Percentiles rank a stretch among this genome's conserved stretches.
Conservation (phyloP, 2,888 invertebrate genomes). For the Apodemia zela region DNA sequence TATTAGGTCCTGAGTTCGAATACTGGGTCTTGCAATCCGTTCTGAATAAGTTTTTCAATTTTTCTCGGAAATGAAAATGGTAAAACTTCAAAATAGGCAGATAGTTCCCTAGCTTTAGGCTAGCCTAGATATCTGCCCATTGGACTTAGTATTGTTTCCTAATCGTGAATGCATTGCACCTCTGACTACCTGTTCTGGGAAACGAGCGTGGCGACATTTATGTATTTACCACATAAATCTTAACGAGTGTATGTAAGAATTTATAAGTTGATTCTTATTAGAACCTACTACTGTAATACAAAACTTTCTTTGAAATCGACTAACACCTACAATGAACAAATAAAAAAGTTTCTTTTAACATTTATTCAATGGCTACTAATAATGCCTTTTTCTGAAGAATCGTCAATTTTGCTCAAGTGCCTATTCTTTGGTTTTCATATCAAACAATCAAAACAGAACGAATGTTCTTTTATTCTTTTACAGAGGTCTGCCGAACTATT, state of each 20-base stretch:
- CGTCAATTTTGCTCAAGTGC: slow-evolving; percentile 55
- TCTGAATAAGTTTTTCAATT: too few relatives aligned
- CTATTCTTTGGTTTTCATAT: slow-evolving; percentile 57
- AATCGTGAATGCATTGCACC: too few relatives aligned
- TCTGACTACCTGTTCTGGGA: too few relatives aligned
- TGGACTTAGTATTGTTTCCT: too few relatives aligned
- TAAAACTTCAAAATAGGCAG: too few relatives aligned
- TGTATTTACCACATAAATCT: too few relatives aligned
- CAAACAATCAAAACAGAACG: slow-evolving; percentile 69
- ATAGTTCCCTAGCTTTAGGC: too few relatives aligned
- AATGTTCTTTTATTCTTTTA: slow-evolving; percentile 46
- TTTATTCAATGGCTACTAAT: slow-evolving; percentile 16
- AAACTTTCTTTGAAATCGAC: not conserved
- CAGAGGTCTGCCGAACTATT: slow-evolving; percentile 61
- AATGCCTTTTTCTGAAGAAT: slow-evolving; percentile 34
- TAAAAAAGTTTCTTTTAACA: slow-evolving; percentile 5
- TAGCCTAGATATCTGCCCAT: too few relatives aligned
- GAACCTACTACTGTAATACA: not conserved
- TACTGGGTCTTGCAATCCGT: too few relatives aligned
- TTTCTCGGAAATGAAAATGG: too few relatives aligned
- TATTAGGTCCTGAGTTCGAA: too few relatives aligned
- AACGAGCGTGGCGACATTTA: too few relatives aligned
- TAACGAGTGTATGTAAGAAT: not conserved
- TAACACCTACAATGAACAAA: slow-evolving; percentile 1
- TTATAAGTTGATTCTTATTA: not conserved